Conservation (phyloP, 2,113 vertebrate species). For the Proteles cristata region DNA sequence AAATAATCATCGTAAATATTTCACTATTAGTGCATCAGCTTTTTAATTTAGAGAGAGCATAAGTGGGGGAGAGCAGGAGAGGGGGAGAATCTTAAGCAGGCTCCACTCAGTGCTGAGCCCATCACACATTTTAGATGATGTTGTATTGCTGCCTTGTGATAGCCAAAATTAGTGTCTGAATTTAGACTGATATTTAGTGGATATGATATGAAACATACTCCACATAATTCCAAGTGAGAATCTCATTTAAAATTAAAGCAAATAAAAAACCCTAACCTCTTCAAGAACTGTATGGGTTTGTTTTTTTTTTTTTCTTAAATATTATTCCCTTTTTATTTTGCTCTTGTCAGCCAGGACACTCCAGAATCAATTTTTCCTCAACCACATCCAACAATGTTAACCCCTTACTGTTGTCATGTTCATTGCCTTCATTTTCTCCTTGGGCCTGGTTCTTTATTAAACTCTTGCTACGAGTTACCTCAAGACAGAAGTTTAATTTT, state of each 20-base stretch:
- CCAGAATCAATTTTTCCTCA: not conserved
- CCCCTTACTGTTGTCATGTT: not conserved
- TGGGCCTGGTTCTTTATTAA: not conserved
- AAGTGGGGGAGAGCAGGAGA: no score
- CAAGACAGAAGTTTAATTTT: not conserved
- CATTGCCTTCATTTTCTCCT: not conserved
- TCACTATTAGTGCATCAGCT: not conserved
- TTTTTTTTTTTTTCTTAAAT: not conserved
- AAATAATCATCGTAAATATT: not conserved
- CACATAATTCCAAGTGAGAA: not conserved
- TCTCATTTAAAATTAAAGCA: constrained; percentile 35
- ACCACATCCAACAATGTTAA: not conserved
- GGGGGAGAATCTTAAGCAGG: no score
- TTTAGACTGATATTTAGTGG: not conserved
- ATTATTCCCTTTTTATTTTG: not conserved
- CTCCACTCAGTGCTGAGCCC: no score
- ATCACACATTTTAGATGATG: not conserved
- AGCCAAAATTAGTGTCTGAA: not conserved
- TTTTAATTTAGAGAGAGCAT: no score
- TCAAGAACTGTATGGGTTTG: not conserved
- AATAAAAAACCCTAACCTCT: not conserved
- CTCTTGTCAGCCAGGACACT: not conserved
- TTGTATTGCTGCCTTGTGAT: not conserved
- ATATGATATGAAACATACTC: not conserved
- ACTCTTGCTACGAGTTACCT: not conserved